phyloP scores from a whole-genome alignment of 2,888 invertebrate species.

The Chloroclystis v-ata region DNA sequence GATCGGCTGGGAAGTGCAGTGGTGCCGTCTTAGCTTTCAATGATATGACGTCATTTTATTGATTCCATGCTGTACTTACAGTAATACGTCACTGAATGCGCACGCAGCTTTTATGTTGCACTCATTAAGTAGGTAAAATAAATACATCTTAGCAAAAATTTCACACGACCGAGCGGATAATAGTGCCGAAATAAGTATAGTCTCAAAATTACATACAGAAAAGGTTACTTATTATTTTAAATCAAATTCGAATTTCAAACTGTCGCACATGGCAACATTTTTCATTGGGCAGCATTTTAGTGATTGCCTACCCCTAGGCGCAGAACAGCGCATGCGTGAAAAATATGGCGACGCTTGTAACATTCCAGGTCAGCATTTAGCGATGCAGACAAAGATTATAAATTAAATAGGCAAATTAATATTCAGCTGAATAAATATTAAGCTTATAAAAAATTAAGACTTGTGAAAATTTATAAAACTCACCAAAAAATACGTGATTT shows the following conservation, averaged over 20 bases:
- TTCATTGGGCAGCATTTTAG: conserved; percentile 47
- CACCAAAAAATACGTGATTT: not conserved
- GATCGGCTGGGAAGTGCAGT: conserved; percentile 41
- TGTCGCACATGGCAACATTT: conserved; percentile 38
- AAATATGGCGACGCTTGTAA: conserved; percentile 63
- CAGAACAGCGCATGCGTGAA: conserved; percentile 66
- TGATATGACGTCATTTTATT: conserved; percentile 71
- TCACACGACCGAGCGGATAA: not conserved
- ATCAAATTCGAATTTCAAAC: conserved; percentile 2
- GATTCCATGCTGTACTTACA: conserved; percentile 53
- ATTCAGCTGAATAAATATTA: too few species aligned
- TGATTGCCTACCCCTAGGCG: conserved; percentile 58
- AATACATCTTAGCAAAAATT: not conserved
- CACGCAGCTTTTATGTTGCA: conserved; percentile 33
- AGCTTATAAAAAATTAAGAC: too few species aligned
- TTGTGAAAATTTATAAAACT: not conserved
- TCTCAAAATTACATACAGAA: not conserved
- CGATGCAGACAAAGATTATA: conserved; percentile 45
- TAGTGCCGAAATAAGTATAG: not conserved
- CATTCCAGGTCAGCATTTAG: conserved; percentile 57
- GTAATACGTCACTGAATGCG: conserved; percentile 44
- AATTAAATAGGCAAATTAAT: too few species aligned
- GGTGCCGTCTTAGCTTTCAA: conserved; percentile 44
- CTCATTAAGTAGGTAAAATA: not conserved
- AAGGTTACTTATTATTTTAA: not conserved